Evolutionary conservation across 1,140 invertebrate species (phyloP).

Genomic region (Euborellia annulipes): DNA sequence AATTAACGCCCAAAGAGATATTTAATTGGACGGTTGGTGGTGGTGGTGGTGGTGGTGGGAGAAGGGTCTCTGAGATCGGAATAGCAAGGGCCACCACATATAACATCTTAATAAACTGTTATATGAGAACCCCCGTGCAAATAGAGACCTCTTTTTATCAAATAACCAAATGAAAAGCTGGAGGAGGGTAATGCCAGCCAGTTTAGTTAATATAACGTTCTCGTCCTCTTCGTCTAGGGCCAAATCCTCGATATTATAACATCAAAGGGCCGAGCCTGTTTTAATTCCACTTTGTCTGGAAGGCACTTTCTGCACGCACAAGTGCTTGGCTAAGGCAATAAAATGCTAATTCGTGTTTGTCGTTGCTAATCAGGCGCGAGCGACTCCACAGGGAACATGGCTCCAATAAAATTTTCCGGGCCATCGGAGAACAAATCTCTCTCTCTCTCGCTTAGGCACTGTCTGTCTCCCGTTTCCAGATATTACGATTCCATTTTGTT

Average conservation of each 20-base stretch:
- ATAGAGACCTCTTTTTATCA: constrained; percentile 8
- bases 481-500: constrained; percentile 12
- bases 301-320: constrained; percentile 12
- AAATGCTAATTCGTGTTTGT: constrained; percentile 42
- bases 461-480: no score
- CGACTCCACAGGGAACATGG: constrained; percentile 12
- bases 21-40: no score
- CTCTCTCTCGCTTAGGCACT: no score
- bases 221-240: no score
- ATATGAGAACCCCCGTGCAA: no score
- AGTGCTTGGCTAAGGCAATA: constrained; percentile 30
- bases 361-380: constrained; percentile 32
- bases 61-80: no score
- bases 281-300: constrained; percentile 19
- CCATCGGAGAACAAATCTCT: constrained; percentile 14
- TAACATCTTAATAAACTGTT: no score
- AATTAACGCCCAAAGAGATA: no score
- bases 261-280: constrained; percentile 16
- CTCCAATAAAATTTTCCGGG: constrained; percentile 17
- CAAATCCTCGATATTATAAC: constrained; percentile 15
- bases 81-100: no score
- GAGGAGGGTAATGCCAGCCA: constrained; percentile 10
- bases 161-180: constrained; percentile 12
- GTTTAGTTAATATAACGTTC: constrained; percentile 13
- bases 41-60: no score